Evolutionary conservation across 2,797 vertebrate species (phyloP), one percentile per base, ranked within the genome.

Genomic region (Macroramphosus scolopax): DNA sequence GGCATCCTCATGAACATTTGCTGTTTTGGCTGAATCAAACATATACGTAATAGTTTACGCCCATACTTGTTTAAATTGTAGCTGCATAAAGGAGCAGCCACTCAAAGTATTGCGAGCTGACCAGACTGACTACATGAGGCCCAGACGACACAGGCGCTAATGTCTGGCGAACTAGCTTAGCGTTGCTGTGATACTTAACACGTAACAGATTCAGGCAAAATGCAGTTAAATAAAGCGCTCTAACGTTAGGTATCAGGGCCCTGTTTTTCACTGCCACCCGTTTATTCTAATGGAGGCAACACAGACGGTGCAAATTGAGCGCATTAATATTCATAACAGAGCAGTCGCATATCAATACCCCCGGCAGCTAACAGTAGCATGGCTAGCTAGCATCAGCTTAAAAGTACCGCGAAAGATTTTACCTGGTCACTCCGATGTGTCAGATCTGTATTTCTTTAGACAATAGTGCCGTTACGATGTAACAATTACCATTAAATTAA

Each of bases 351-450:
- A 50, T 38, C 25, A 72, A 22, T n/a, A n/a, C 22, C 42, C 54
- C 48, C 37, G 51, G 36, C 48, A 54, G 62, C 75, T 76, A 63
- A 22, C 25, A 60, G 33, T 78, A 83, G 84, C 80, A 52, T 8
- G 11, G 52, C 37, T 57, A 73, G 64, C 52, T 87, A 88, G 77
- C 78, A 80, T 74, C 39, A 71, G 52, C 68, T 74, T 78, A 68
- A 85, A 87, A 87, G 85, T 84, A 64, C 75, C 86, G 85, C 86
- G 81, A 82, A 85, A 78, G 68, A 46, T 46, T 75, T 89, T 89
- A 90, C 89, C 88, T 90, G 82, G 18, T 87, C 61, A 14, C 58
- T 79, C 74, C 64, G 80, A 42, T 62, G 74, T 44, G 53, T 72
- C 77, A 63, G 77, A 69, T 72, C 68, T 75, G 65, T 61, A 47